Conservation (phyloP, 2,888 invertebrate genomes). For the Acanthosoma haemorrhoidale region DNA sequence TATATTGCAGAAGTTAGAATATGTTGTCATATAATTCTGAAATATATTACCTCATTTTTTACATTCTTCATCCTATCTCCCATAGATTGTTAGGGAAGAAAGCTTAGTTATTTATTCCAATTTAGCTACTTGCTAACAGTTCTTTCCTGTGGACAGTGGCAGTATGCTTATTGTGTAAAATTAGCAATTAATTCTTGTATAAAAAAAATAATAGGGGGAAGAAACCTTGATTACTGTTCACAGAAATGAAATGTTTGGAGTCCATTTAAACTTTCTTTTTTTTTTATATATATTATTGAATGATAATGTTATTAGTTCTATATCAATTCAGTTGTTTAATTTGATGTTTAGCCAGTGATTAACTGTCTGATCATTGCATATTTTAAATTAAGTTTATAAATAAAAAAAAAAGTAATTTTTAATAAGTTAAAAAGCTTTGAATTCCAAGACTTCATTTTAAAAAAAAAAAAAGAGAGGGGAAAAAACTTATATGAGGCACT, state of each 20-base stretch:
- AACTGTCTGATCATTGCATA: not conserved
- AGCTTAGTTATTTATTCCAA: conserved; percentile 20
- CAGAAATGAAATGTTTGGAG: conserved; percentile 23
- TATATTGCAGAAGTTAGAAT: conserved; percentile 28
- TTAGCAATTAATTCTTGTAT: not conserved
- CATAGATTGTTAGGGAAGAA: conserved; percentile 6
- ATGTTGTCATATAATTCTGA: conserved; percentile 33
- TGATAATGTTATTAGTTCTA: conserved; percentile 21
- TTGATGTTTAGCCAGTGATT: not conserved
- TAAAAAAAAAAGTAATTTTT: not conserved
- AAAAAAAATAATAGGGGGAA: not conserved
- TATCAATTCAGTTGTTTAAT: conserved; percentile 9
- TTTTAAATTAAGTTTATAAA: not conserved
- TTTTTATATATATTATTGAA: conserved; percentile 7
- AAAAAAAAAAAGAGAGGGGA: not conserved
- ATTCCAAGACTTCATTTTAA: not conserved
- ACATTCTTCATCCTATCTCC: conserved; percentile 23
- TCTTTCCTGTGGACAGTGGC: conserved; percentile 10
- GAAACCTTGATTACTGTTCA: not conserved
- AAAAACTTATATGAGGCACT: not conserved
- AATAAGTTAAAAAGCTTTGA: not conserved
- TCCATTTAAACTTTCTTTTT: conserved; percentile 4
- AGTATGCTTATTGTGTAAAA: not conserved
- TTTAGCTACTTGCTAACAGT: conserved; percentile 9
- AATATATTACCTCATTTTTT: conserved; percentile 36